Evolutionary conservation across 2,888 invertebrate species (phyloP), one percentile per base, ranked within the genome.

Genomic region (Drosophila subsilvestris): DNA sequence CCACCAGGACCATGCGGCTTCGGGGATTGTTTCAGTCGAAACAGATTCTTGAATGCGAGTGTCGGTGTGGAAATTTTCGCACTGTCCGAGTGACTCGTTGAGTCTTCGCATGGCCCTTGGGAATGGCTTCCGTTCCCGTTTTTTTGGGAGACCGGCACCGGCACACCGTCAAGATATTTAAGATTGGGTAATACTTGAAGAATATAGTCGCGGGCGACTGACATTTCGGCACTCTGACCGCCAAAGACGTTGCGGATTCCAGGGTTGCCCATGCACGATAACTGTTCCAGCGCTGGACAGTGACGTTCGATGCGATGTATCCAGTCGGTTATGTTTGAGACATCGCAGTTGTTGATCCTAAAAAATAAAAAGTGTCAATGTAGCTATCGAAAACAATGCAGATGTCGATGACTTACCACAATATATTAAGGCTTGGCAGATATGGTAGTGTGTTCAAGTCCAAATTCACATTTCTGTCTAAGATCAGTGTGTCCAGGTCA

Each of bases 241-340:
- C 75, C 86, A 22, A 88, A 86, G 1, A 95, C 95, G 76, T 95
- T 96, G 0, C 96, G 96, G 6, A 83, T 85, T 0, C 96, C 96
- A 0, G 95, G 94, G 91, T 98, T 98, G 20, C 97, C 97, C 97
- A 98, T 91, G 25, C 90, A 93, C 17, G 96, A 96, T 0, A 98
- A 92, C 89, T 95, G 95, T 83, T 94, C 94, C 27, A 98, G 92
- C 81, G 95, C 95, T 0, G 97, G 96, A 78, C 96, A 95, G 1
- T 96, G 94, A 49, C 94, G 93, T 76, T 94, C 94, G 69, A 97
- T 93, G 84, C 94, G 94, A 74, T 94, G 94, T 58, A 96, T 93
- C 94, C 96, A 97, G 14, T 95, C 95, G 91, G 95, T 95, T 4
- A 97, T 90, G 12, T 93, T 93, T 18, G 92, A 89, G 62, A 95